Percentiles rank a stretch among this genome's conserved stretches.
These are phyloP conservation scores for Helogale parvula DNA, from an alignment of 2,113 vertebrate genomes.

Conservation along the genomic window DNA sequence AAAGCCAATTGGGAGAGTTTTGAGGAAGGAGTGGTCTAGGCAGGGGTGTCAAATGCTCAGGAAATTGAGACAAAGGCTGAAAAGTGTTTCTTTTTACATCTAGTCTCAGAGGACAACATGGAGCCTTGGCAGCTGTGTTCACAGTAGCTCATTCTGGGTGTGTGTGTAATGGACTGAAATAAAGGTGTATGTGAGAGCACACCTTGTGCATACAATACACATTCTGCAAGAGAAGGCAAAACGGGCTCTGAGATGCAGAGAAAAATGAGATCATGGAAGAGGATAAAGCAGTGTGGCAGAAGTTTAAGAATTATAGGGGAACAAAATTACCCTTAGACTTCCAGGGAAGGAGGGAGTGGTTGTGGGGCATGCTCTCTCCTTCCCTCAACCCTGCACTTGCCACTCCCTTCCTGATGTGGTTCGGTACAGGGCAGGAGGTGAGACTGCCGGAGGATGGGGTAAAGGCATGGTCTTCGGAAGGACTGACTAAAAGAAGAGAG, in stretches of 20 bases:
- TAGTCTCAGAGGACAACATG: neutral
- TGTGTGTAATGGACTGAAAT: neutral
- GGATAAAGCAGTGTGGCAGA: neutral
- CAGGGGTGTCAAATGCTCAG: too few species aligned
- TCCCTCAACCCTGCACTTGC: neutral
- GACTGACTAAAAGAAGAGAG: neutral
- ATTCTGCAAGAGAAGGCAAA: neutral
- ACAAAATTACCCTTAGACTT: neutral
- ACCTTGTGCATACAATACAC: neutral
- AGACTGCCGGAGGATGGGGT: neutral
- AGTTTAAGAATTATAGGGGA: neutral
- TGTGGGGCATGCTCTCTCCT: fast-evolving
- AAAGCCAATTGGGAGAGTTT: neutral
- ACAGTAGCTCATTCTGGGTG: neutral
- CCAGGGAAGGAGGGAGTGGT: neutral
- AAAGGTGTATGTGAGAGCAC: neutral
- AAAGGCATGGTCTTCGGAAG: neutral
- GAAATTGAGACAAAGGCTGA: neutral
- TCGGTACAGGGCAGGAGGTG: neutral
- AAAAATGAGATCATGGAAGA: neutral
- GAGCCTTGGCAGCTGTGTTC: neutral
- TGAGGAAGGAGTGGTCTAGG: neutral
- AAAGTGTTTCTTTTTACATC: neutral
- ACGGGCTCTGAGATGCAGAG: neutral
- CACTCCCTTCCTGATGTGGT: neutral